Percentiles rank a stretch among this genome's conserved stretches.
Evolutionary conservation across 2,888 invertebrate genomes (phyloP).

Genomic region (Scaptomyza reducta): DNA sequence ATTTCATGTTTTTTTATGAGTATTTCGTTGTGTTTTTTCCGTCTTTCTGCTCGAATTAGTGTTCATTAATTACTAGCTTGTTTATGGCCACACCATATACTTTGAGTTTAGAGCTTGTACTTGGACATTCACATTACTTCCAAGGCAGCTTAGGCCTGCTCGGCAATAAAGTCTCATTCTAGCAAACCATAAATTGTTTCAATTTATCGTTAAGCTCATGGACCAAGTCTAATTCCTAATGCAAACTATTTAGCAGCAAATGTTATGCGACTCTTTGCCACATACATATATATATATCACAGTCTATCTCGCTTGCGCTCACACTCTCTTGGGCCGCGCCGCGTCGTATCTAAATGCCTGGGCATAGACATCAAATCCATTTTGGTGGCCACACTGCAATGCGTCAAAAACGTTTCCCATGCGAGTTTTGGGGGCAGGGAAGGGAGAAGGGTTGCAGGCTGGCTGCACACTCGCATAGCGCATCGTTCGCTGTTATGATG

Average conservation of each 20-base stretch:
- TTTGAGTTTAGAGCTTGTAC: neutral
- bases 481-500: constrained; percentile 69
- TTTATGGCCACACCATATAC: constrained; percentile 3
- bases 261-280: constrained; percentile 27
- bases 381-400: constrained; percentile 65
- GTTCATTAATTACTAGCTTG: neutral
- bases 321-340: neutral
- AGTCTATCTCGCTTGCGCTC: neutral
- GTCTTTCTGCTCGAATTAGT: neutral
- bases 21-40: neutral
- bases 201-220: constrained; percentile 54
- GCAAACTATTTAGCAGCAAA: constrained; percentile 61
- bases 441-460: neutral
- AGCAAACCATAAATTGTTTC: constrained; percentile 42
- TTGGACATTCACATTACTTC: neutral
- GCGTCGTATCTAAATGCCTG: constrained; percentile 42
- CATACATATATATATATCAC: neutral
- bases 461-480: constrained; percentile 52
- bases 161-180: constrained; percentile 23
- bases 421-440: constrained; percentile 31
- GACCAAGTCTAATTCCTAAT: constrained; percentile 51
- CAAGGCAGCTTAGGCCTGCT: constrained; percentile 4
- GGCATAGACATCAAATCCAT: constrained; percentile 58
- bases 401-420: constrained; percentile 65
- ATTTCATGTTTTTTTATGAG: neutral